Evolutionary conservation across 2,797 vertebrate genomes (phyloP).

Genomic region (Hirundo rustica): DNA sequence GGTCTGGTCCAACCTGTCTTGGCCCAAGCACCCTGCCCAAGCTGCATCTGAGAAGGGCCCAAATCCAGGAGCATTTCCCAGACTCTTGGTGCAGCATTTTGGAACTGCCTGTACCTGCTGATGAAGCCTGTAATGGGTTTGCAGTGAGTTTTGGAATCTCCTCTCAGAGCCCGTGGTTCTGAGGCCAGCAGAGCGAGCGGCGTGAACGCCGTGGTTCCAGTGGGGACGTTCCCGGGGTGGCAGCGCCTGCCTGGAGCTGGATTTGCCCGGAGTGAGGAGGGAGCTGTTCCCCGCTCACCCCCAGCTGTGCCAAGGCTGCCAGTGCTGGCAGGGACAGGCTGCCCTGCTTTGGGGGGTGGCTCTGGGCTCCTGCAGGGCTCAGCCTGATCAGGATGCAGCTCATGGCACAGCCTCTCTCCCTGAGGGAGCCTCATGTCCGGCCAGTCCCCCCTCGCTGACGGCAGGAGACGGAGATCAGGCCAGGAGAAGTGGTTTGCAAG

Average conservation of each 20-base stretch:
- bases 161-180: accelerated
- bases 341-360: background rate
- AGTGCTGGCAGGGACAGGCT: background rate
- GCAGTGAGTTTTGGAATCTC: no score
- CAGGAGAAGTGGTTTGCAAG: background rate
- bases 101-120: no score
- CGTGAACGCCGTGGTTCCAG: no score
- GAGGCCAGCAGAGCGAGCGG: background rate
- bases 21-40: background rate
- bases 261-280: accelerated
- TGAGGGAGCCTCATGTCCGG: background rate
- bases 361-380: background rate
- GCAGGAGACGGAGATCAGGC: background rate
- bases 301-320: no score
- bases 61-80: accelerated
- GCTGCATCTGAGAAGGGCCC: background rate
- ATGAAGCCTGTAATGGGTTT: accelerated
- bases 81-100: accelerated
- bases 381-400: background rate
- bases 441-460: background rate
- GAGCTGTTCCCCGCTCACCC: accelerated
- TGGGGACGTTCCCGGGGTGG: accelerated
- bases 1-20: accelerated
- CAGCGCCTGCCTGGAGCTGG: background rate
- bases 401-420: accelerated